Base-by-base conservation (phyloP, 2,113 vertebrate species). In the Oncorhynchus masou region DNA sequence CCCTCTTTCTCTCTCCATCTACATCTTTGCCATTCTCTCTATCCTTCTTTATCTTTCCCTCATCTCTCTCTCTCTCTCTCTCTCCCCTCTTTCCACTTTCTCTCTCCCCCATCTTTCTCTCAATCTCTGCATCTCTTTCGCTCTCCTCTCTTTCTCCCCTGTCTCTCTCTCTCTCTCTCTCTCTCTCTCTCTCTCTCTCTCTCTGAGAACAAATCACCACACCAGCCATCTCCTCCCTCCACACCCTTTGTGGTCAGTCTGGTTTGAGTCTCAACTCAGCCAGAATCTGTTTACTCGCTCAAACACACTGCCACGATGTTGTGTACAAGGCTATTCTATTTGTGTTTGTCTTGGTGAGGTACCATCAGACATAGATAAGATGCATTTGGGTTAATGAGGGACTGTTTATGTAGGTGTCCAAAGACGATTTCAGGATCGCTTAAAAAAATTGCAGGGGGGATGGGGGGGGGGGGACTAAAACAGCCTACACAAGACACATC, bases 201-300 rank as follows among this genome's bases (percentile, higher is more conserved):
- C 81, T 27, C 82, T 78, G 76, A 66, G 16, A 66, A 68, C 81
- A 73, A 83, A 85, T 87, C 87, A 74, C 65, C 16, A 57, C 48
- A 73, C 8, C 9, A 54, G 16, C 16, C 51, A 70, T 78, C 85
- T 74, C 82, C 83, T 73, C 82, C 83, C 78, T 87, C 88, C 89
- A 90, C 91, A 84, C 87, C 88, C 91, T 86, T 77, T 85, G 80
- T 86, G 87, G 87, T 91, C 71, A 85, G 88, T 90, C 76, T 39
- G 31, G 67, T 29, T 20, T 68, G 51, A 19, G 3, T 54, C 16
- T 31, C 7, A 68, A n/a, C 29, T 84, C 81, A 76, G 84, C 79
- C 85, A 5, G 84, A 79, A 73, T 73, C 71, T 74, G 74, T 74
- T 81, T 65, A 49, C 69, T 76, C 70, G 74, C 70, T 78, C 6